Evolutionary conservation across 2,113 vertebrate species (phyloP).

Genomic region (Esox niger): DNA sequence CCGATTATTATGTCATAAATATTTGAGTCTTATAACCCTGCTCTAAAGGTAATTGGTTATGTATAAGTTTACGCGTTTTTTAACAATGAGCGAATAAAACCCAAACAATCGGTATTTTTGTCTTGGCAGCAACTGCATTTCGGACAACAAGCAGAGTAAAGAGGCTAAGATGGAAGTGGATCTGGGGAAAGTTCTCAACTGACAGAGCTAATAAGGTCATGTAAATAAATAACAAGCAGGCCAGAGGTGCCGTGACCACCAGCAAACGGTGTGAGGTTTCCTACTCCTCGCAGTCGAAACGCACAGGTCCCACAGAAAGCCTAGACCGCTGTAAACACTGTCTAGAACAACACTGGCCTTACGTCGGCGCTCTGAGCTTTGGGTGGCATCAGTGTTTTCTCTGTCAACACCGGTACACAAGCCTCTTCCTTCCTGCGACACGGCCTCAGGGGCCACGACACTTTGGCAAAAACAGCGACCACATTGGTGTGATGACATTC

Average conservation of each 20-base stretch:
- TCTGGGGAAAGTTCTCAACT: background rate
- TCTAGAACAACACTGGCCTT: background rate
- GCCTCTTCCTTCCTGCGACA: too few species aligned
- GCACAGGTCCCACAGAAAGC: background rate
- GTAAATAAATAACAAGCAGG: background rate
- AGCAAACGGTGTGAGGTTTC: background rate
- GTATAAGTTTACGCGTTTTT: too few species aligned
- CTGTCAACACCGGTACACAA: background rate
- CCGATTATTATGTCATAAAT: too few species aligned
- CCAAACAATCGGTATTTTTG: constrained; percentile 19
- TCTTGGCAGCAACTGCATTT: background rate
- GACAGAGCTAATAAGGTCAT: background rate
- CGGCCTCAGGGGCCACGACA: too few species aligned
- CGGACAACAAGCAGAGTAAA: background rate
- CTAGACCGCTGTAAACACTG: background rate
- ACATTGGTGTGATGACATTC: too few species aligned
- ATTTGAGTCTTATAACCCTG: too few species aligned
- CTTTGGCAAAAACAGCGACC: too few species aligned
- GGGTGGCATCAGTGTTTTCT: background rate
- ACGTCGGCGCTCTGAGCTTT: background rate
- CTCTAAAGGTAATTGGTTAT: too few species aligned
- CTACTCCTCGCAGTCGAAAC: background rate
- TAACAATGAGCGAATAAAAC: too few species aligned
- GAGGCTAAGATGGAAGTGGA: background rate
- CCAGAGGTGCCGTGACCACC: background rate